Conservation (phyloP, 2,113 vertebrate genomes). For the Centropus unirufus region DNA sequence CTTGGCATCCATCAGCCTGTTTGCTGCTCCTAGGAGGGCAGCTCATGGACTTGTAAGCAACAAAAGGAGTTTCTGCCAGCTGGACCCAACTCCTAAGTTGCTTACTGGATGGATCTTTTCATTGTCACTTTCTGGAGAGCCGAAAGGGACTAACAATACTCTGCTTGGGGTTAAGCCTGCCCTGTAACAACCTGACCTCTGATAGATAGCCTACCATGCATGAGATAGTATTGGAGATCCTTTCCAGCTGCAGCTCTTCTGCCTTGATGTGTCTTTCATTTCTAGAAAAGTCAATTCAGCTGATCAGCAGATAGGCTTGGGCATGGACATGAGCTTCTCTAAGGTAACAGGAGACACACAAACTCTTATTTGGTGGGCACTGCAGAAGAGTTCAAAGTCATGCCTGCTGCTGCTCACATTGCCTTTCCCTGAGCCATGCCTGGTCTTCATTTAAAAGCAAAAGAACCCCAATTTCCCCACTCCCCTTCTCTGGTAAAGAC, state of each 20-base stretch:
- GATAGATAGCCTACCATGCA: neutral
- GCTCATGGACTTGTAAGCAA: neutral
- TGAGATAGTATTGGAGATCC: rapidly evolving
- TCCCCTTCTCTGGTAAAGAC: neutral
- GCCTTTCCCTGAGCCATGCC: neutral
- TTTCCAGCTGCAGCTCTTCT: neutral
- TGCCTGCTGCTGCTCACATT: rapidly evolving
- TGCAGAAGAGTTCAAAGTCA: neutral
- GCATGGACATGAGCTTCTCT: neutral
- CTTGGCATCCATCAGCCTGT: rapidly evolving
- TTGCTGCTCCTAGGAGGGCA: neutral
- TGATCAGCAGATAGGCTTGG: neutral
- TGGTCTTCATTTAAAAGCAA: neutral
- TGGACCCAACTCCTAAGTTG: rapidly evolving
- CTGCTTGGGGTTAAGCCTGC: neutral
- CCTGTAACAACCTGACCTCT: neutral
- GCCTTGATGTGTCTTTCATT: neutral
- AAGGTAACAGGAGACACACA: neutral
- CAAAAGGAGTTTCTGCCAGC: neutral
- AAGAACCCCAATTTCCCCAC: neutral
- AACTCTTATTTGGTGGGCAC: rapidly evolving
- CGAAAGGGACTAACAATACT: neutral
- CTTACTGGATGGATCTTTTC: neutral
- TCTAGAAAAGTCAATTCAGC: neutral
- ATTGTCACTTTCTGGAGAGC: neutral